Base-by-base conservation (phyloP, 2,797 vertebrate genomes). In the Hephaestus fuliginosus region DNA sequence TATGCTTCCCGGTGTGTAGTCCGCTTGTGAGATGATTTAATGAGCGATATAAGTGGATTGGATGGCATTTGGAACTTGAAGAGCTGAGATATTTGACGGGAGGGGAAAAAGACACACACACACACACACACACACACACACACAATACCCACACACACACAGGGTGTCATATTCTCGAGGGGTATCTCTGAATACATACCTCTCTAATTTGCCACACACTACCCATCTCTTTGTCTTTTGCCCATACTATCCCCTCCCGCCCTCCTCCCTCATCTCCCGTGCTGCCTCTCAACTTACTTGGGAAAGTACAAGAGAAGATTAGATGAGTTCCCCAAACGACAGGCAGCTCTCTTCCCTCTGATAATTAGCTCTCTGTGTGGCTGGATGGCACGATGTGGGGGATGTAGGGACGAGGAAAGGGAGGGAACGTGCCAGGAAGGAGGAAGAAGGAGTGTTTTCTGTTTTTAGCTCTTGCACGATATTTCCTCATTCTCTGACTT, bases 331-430 rank as follows among this genome's bases (percentile, higher is more conserved):
- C 51, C 68, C 28, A 41, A 89, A 86, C 0, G 72, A 69, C 76
- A 74, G 70, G 57, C 57, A 64, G 61, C 76, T 78, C 76, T 86
- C 74, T 82, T 79, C 70, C 65, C 62, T 74, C 70, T 80, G 81
- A 78, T 89, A 80, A 89, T 92, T 82, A 78, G 81, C 81, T 78
- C 67, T 78, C 51, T 17, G 39, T 74, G 78, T 68, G 75, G 57
- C 58, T 60, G 68, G 2, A n/a, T 63, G 78, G 57, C 48, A 15
- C 70, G 69, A 84, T 2, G n/a, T 39, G 49, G 30, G 30, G 30
- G 30, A 33, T 33, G 25, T 3, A n/a, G 52, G 63, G 62, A 57
- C 9, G n/a, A 1, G 20, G 65, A 60, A 51, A 53, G 30, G 15
- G 33, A 70, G 43, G 33, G 22, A 56, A 36, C 44, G 51, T 48